Base-by-base conservation (phyloP, 2,113 vertebrate genomes). In the Sclerurus mexicanus region DNA sequence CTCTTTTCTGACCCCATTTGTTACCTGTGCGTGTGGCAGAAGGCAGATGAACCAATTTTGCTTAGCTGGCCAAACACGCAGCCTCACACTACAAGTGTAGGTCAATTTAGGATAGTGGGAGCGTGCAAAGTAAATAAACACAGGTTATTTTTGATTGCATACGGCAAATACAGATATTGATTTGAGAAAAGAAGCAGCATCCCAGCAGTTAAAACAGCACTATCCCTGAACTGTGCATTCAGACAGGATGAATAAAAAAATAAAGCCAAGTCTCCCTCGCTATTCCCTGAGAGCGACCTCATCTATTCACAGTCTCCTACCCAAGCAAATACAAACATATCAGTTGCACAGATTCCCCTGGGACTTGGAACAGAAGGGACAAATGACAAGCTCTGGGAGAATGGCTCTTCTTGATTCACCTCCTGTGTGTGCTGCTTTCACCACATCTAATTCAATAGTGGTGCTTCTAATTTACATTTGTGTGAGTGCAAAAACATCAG, bases 21-120 rank as follows among this genome's bases (percentile, higher is more conserved):
- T 46, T 55, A 31, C 0, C 0, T 12, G 10, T 46, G 25, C 0
- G 1, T 13, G 40, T 35, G 59, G 23, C 37, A 47, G 63, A 49
- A 75, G 23, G 60, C 74, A 85, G n/a, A 37, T 31, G n/a, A 53
- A 68, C 60, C 42, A 33, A 3, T 37, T 58, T 56, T 35, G 42
- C 47, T 62, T 20, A 4, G 28, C 20, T 15, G 42, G 50, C 49
- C 63, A 56, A 44, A 78, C 35, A 40, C n/a, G 63, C 31, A 80
- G 74, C n/a, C 18, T 76, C 73, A 49, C 6, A 11, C 37, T 49
- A 9, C 14, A 58, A 79, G 25, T 44, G 72, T 44, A 52, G 62
- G 33, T 63, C 50, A 27, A 35, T 24, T 85, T 40, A 68, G 60
- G 56, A 81, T 14, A 71, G 27, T 0, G 0, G 21, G 25, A 84